Evolutionary conservation across 2,888 invertebrate genomes (phyloP), one percentile per base, ranked within the genome.

Genomic region (Lymantria monacha): DNA sequence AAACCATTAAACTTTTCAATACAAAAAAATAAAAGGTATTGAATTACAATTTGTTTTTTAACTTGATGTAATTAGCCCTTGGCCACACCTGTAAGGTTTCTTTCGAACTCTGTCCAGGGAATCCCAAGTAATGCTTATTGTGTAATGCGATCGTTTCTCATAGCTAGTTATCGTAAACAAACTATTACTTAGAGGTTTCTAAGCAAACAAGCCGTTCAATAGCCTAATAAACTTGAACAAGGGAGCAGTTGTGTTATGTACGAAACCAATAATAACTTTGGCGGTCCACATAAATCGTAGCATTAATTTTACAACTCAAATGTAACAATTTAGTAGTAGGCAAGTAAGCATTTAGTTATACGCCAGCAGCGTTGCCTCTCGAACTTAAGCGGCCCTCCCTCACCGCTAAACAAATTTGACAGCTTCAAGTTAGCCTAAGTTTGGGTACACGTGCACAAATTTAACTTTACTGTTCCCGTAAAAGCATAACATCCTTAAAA

Each of bases 341-440:
- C 79, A 80, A 85, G 85, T 87, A 86, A 86, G 85, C 86, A 86
- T 82, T 88, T 87, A 87, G 86, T 84, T 85, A 80, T 81, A 81
- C 79, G 88, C 89, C 84, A 68, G 74, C 79, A 85, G 87, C 88
- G 76, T 76, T 74, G 71, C 74, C 74, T 81, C 72, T 72, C 79
- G 83, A 41, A 87, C 87, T 85, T 87, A 79, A 81, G 79, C 84
- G 77, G 79, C 83, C 85, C 85, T 82, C 84, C 83, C 79, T 81
- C 76, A 83, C 89, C 88, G 82, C 90, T 90, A 87, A 89, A 89
- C 90, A 90, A 90, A 90, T 91, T 89, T 91, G 91, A 90, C 90
- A 89, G 91, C 88, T 85, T 77, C 73, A 87, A 89, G 81, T 90
- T 89, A 84, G 82, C 74, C 79, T 74, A 87, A 89, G 86, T 88